Base-by-base conservation (phyloP, 2,888 invertebrate genomes). In the Scelioninae gen. 2 region DNA sequence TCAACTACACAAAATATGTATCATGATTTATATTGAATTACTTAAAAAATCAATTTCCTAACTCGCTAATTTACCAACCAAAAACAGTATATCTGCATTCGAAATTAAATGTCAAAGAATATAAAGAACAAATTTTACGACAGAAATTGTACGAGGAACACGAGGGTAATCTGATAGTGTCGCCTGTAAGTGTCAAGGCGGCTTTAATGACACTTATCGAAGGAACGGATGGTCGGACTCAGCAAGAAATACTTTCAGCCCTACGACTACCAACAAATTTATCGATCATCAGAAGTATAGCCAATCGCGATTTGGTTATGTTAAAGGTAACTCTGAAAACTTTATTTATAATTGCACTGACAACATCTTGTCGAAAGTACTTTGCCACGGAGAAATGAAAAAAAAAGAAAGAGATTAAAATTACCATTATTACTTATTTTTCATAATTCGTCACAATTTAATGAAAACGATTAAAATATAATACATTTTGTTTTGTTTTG, bases 131-230 rank as follows among this genome's bases (percentile, higher is more conserved):
- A 25, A 33, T 33, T 3, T 33, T 10, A 6, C 10, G 25, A 25
- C 25, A 69, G 57, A 65, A 69, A 74, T 57, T 72, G 39, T 77
- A 57, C 43, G 73, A 80, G 18, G 65, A 79, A 18, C 45, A 64
- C 25, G 70, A 78, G 6, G 89, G 89, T 18, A 92, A 92, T 81
- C 87, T 91, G 28, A 87, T 92, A 80, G 82, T 92, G 1, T 92
- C 92, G n/a, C 91, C 92, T 11, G 89, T 90, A 64, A 91, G 91
- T 80, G 87, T 91, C 19, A 92, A 92, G 82, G 87, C 89, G 0
- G 89, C 89, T 0, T 81, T 93, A 48, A 90, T 89, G 4, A 89
- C 92, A 88, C 78, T 92, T 37, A 81, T 90, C 43, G 92, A 92
- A 85, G 92, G 90, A 15, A 89, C 92, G 0, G 81, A 79, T 7